Evolutionary conservation across 2,113 vertebrate genomes (phyloP).

Genomic region (Mobula birostris): DNA sequence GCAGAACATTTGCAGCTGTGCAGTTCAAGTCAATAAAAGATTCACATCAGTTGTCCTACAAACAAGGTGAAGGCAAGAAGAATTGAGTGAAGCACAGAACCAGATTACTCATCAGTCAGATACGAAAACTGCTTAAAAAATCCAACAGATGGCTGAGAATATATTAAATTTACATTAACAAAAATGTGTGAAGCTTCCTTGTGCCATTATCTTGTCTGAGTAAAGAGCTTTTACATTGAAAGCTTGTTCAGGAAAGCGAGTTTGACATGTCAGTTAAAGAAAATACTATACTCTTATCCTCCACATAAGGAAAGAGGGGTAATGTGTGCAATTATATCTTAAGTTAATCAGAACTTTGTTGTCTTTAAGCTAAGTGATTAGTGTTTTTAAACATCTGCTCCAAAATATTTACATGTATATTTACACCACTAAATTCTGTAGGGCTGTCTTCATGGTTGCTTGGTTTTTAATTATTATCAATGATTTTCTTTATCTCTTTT

Average conservation of each 20-base stretch:
- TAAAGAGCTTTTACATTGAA: background rate
- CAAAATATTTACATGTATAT: constrained; percentile 29
- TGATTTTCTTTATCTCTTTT: constrained; percentile 5
- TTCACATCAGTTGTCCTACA: background rate
- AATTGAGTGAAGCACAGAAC: background rate
- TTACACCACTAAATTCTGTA: background rate
- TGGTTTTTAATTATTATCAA: constrained; percentile 34
- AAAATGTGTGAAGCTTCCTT: background rate
- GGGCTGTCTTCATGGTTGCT: constrained; percentile 36
- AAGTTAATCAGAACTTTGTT: constrained; percentile 22
- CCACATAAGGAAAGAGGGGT: background rate
- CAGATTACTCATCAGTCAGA: background rate
- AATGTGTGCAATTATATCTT: constrained; percentile 13
- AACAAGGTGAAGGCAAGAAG: background rate
- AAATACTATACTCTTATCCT: background rate
- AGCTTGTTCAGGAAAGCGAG: background rate
- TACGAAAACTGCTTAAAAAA: background rate
- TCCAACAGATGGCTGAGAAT: background rate
- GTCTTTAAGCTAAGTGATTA: constrained; percentile 16
- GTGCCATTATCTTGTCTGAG: background rate
- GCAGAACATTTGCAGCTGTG: background rate
- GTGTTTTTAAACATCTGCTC: constrained; percentile 33
- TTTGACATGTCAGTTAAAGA: constrained; percentile 1
- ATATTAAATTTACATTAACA: background rate
- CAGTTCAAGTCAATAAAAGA: background rate